phyloP scores from a whole-genome alignment of 2,113 vertebrate species.

The Danio rerio region GRCz12tu NC_133185.1:7746501-7747000 shows the following conservation, averaged over 20 bases:
- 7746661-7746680: constrained; percentile 56
- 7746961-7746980: constrained; percentile 60
- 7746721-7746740: constrained; percentile 52
- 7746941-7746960: constrained; percentile 65
- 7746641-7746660: constrained; percentile 52
- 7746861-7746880: constrained; percentile 68
- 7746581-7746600: not conserved
- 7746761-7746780: constrained; percentile 60
- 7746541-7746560: constrained; percentile 37
- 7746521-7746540: constrained; percentile 28
- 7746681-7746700: constrained; percentile 54
- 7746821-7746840: constrained; percentile 68
- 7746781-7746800: constrained; percentile 65
- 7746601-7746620: constrained; percentile 53
- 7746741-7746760: constrained; percentile 67
- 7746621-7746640: constrained; percentile 50
- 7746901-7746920: constrained; percentile 69
- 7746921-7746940: constrained; percentile 69
- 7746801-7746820: constrained; percentile 66
- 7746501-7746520: constrained; percentile 10
- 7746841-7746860: constrained; percentile 45
- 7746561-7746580: constrained; percentile 8
- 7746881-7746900: constrained; percentile 67
- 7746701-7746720: constrained; percentile 50
- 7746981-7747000: constrained; percentile 59